These are phyloP conservation scores for Aptenodytes patagonicus DNA, from an alignment of 2,113 vertebrate genomes.

Conservation along the genomic window DNA sequence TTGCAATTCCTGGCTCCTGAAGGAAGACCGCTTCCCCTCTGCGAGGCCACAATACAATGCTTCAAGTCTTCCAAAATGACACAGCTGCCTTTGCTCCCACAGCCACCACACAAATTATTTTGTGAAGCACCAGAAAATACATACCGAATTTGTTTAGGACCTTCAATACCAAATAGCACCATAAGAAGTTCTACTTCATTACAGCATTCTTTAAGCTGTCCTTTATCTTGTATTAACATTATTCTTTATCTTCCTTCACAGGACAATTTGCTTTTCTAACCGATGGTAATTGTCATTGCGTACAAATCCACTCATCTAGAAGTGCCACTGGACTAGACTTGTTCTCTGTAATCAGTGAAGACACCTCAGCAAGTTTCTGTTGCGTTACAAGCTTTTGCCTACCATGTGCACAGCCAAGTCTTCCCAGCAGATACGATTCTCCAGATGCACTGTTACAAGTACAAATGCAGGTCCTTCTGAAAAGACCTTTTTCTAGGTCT, in stretches of 20 bases:
- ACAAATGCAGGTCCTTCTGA: neutral
- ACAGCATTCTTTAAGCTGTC: neutral
- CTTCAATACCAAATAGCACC: neutral
- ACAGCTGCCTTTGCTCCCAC: neutral
- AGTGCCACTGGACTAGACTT: neutral
- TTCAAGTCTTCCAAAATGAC: neutral
- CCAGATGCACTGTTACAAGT: neutral
- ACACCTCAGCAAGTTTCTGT: neutral
- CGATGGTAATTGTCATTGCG: neutral
- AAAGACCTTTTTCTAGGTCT: neutral
- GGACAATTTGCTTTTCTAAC: neutral
- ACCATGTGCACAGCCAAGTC: neutral
- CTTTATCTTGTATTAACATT: neutral
- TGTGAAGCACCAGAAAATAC: neutral
- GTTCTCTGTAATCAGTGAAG: neutral
- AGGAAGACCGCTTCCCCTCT: neutral
- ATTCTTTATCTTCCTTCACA: neutral
- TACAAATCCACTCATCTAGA: neutral
- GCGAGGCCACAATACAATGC: accelerated
- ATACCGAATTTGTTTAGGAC: neutral
- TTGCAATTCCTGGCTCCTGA: neutral
- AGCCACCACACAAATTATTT: neutral
- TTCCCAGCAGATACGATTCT: neutral
- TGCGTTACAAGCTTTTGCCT: neutral
- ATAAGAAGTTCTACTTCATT: neutral